Percentiles rank a stretch among this genome's conserved stretches.
Evolutionary conservation across 2,113 vertebrate genomes (phyloP).

Genomic region (Chionodraco myersi): DNA sequence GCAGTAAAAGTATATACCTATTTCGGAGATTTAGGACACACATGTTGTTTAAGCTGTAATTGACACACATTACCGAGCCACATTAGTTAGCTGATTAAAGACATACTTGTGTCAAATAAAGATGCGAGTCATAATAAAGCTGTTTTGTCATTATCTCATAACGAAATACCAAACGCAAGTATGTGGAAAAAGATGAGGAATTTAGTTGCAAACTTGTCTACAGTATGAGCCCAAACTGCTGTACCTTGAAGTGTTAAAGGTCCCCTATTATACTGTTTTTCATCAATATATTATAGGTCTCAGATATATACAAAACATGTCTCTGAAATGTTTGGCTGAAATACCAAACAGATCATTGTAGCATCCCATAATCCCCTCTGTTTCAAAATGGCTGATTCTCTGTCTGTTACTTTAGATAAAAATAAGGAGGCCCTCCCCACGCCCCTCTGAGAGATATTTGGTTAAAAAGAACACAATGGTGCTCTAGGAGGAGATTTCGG

Average conservation of each 20-base stretch:
- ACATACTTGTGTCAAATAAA: background rate
- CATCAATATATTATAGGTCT: too few relatives aligned
- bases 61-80: background rate
- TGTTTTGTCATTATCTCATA: background rate
- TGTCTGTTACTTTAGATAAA: too few relatives aligned
- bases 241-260: background rate
- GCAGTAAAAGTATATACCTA: background rate
- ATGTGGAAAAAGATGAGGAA: background rate
- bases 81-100: background rate
- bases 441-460: too few relatives aligned
- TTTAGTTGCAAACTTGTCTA: background rate
- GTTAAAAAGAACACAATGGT: too few relatives aligned
- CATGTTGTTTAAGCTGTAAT: background rate
- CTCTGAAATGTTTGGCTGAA: too few relatives aligned
- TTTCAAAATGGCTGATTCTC: too few relatives aligned
- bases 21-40: background rate
- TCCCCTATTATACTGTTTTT: too few relatives aligned
- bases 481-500: too few relatives aligned
- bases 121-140: background rate
- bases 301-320: too few relatives aligned
- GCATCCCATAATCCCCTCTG: too few relatives aligned
- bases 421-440: too few relatives aligned
- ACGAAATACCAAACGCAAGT: background rate
- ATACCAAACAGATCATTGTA: too few relatives aligned
- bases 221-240: background rate